Evolutionary conservation across 2,113 vertebrate species (phyloP).

Genomic region (Periophthalmodon schlosseri): DNA sequence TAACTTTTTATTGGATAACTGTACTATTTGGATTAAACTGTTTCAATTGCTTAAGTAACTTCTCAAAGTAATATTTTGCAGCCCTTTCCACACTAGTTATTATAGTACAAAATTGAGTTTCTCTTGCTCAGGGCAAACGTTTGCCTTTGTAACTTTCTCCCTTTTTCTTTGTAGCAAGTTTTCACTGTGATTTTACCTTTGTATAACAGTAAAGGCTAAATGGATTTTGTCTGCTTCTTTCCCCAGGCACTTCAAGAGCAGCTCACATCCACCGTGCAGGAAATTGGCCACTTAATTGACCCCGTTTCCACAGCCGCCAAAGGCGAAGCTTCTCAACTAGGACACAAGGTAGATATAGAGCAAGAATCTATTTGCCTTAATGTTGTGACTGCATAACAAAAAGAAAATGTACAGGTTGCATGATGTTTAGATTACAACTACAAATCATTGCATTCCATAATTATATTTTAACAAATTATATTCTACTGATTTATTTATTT

Average conservation of each 20-base stretch:
- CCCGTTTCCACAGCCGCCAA: slow-evolving; percentile 92
- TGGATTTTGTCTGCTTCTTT: slow-evolving; percentile 34
- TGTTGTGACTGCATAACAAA: slow-evolving; percentile 4
- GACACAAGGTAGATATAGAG: slow-evolving; percentile 87
- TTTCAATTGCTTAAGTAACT: neutral
- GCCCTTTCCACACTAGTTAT: neutral
- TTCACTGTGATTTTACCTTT: slow-evolving; percentile 19
- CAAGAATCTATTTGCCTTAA: slow-evolving; percentile 46
- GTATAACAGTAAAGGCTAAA: slow-evolving; percentile 32
- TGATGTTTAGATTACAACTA: neutral
- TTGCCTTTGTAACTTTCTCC: slow-evolving; percentile 2
- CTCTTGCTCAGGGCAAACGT: slow-evolving; percentile 4
- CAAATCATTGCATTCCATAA: neutral
- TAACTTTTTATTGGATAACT: neutral
- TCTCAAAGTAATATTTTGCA: neutral
- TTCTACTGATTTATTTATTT: neutral
- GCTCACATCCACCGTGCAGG: slow-evolving; percentile 94
- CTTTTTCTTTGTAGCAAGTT: slow-evolving; percentile 13
- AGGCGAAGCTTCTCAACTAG: slow-evolving; percentile 96
- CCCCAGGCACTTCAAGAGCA: slow-evolving; percentile 94
- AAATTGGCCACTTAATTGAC: slow-evolving; percentile 95
- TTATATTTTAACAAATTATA: neutral
- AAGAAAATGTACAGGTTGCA: neutral
- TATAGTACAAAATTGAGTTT: slow-evolving; percentile 5
- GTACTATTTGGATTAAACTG: neutral